Percentiles rank a stretch among this genome's conserved stretches.
phyloP scores from a whole-genome alignment of 1,140 invertebrate species.

The Rhopalosiphum maidis region DNA sequence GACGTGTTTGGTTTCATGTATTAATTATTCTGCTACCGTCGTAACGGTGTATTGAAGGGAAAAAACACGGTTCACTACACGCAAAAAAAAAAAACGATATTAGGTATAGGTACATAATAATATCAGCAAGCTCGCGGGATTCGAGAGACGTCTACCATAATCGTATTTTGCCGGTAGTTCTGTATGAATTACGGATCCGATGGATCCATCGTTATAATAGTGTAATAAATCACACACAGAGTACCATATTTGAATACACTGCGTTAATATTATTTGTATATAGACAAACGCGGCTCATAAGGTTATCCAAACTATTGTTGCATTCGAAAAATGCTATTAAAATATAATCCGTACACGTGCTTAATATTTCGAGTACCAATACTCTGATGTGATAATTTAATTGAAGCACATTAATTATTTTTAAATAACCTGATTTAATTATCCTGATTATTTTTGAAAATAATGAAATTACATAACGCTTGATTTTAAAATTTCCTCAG shows the following conservation, averaged over 20 bases:
- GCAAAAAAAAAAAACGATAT: not conserved
- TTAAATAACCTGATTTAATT: not conserved
- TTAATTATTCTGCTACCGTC: not conserved
- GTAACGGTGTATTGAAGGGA: not conserved
- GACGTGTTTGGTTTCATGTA: not conserved
- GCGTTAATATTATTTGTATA: not conserved
- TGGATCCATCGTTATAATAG: not conserved
- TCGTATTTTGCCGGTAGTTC: not conserved
- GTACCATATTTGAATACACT: slow-evolving; percentile 7
- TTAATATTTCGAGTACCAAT: not conserved
- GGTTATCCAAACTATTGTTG: not conserved
- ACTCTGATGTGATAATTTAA: not conserved
- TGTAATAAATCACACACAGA: not conserved
- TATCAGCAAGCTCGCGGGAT: not conserved
- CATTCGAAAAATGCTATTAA: not conserved
- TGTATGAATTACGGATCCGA: not conserved
- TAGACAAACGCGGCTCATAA: not conserved
- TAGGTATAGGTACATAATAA: not conserved
- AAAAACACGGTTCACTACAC: not conserved
- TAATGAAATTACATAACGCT: not conserved
- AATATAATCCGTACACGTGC: not conserved
- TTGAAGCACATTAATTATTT: not conserved
- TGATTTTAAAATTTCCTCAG: not conserved
- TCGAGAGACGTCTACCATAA: not conserved
- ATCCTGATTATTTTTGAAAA: not conserved